Evolutionary conservation across 2,888 invertebrate genomes (phyloP).

Genomic region (Megastigmus dorsalis): DNA sequence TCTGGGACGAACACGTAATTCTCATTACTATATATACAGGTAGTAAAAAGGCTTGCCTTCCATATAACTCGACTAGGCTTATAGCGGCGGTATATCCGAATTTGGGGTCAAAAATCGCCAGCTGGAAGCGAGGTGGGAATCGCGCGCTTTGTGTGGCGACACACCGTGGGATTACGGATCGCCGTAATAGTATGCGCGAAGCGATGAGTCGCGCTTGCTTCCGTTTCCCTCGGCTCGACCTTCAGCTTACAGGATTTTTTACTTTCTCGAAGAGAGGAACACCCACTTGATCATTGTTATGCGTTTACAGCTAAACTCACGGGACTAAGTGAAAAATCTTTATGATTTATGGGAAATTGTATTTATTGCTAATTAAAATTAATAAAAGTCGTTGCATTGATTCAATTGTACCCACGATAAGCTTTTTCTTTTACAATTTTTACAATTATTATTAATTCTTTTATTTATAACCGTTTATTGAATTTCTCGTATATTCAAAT

Average conservation of each 20-base stretch:
- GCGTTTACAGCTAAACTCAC: background rate
- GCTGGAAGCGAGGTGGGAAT: background rate
- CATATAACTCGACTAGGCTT: too few species aligned
- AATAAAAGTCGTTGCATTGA: too few species aligned
- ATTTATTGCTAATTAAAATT: too few species aligned
- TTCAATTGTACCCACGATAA: too few species aligned
- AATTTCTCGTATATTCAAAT: too few species aligned
- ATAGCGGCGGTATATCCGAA: background rate
- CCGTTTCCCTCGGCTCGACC: slow-evolving; percentile 18
- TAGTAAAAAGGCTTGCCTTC: background rate
- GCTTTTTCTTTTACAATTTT: too few species aligned
- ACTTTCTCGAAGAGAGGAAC: slow-evolving; percentile 12
- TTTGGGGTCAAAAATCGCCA: slow-evolving; percentile 29
- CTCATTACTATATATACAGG: background rate
- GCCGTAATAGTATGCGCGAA: background rate
- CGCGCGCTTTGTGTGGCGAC: background rate
- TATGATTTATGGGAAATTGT: too few species aligned
- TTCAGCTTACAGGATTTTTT: slow-evolving; percentile 39
- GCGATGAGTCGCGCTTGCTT: background rate
- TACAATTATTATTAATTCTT: too few species aligned
- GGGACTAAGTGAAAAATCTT: background rate
- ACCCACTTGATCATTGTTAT: background rate
- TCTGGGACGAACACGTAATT: slow-evolving; percentile 18
- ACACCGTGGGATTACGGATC: background rate
- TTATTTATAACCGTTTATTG: too few species aligned